Conservation (phyloP, 64 coral and sea anemone species). For the Cladopsammia gracilis region DNA sequence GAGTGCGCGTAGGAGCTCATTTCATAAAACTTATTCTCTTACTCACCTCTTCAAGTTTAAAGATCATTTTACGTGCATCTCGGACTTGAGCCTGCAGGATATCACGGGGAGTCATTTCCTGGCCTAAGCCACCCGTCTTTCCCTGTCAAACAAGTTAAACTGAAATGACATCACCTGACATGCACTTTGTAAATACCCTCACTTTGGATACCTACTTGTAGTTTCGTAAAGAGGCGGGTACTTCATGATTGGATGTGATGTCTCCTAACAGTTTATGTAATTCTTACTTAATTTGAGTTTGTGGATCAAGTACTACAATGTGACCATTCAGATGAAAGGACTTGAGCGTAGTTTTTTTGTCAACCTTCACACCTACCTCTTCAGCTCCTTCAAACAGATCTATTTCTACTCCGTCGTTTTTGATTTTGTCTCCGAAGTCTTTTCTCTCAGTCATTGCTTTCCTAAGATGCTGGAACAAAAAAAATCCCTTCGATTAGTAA, state of each 20-base stretch:
- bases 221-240: no score
- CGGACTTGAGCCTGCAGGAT: constrained; percentile 89
- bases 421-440: constrained; percentile 68
- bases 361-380: neutral
- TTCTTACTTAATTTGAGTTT: no score
- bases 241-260: no score
- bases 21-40: neutral
- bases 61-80: constrained; percentile 71
- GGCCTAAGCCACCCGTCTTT: neutral
- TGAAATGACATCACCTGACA: neutral
- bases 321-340: no score
- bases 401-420: constrained; percentile 61
- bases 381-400: constrained; percentile 34
- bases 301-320: no score
- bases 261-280: no score
- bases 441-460: constrained; percentile 66
- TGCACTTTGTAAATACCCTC: neutral
- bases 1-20: neutral
- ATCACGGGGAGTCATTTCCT: constrained; percentile 30
- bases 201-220: no score
- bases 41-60: constrained; percentile 80
- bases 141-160: neutral
- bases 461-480: constrained; percentile 58
- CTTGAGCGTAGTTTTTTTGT: no score
- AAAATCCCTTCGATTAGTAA: neutral